Base-by-base conservation (phyloP, 2,113 vertebrate species). In the Chaetodon auriga region DNA sequence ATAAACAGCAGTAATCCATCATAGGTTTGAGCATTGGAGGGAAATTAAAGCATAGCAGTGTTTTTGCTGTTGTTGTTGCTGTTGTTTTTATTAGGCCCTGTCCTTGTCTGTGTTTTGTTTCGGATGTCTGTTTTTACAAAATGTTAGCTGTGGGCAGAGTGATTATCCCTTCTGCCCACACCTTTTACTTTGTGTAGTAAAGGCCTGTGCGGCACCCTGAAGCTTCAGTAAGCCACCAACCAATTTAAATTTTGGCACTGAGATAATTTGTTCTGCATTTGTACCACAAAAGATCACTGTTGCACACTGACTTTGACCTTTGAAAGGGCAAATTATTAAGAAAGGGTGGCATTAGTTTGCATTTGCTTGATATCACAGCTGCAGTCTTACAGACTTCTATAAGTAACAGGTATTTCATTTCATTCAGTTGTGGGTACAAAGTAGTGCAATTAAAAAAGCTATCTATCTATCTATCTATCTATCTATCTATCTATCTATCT, bases 181-280 rank as follows among this genome's bases (percentile, higher is more conserved):
- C 51, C 36, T 89, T 77, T 81, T 80, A 49, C 63, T 89, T 60
- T 66, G 63, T 78, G 54, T 41, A 63, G 60, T 85, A 66, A 76
- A 55, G 75, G 64, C 66, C 60, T 61, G 66, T 70, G 70, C 12
- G 9, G 66, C 35, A 51, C 73, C 76, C 70, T 75, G 43, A 87
- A 80, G 82, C 80, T 70, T 74, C 5, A 60, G 68, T 68, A 25
- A 0, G 41, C 69, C 66, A 76, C 68, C 75, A 76, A 75, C 58
- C 74, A 76, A 86, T 90, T 87, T 77, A 51, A 84, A 85, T 68
- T 75, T 78, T 82, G 70, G 55, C 45, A 76, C 41, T 36, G 74
- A 80, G 75, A 86, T 89, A 81, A 87, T 92, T 83, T 81, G 79
- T 73, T 86, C 78, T 53, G 49, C 46, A 60, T 75, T 85, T 87